These are phyloP conservation scores for Smittia sp. DNA, from an alignment of 2,888 invertebrate genomes.

Conservation along the genomic window DNA sequence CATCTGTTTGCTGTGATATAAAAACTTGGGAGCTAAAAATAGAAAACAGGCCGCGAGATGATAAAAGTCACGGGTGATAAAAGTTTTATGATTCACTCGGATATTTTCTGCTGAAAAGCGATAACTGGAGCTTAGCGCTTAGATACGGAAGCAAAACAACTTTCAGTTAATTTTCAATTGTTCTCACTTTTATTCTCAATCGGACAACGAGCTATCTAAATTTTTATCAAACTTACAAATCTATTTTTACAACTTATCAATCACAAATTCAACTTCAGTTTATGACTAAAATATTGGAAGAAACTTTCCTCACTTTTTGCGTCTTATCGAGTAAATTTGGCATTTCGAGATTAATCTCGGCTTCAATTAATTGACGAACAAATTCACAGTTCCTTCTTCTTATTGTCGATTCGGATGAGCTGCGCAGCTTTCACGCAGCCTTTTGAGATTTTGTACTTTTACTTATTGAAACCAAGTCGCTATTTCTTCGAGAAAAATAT, in stretches of 20 bases:
- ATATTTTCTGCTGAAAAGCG: not conserved
- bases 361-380: not conserved
- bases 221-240: not conserved
- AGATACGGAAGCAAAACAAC: not conserved
- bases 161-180: not conserved
- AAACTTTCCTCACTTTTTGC: not conserved
- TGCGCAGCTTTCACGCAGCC: not conserved
- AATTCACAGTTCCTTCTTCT: not conserved
- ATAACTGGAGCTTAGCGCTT: not conserved
- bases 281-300: slow-evolving; percentile 13
- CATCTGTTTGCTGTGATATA: slow-evolving; percentile 23
- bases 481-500: not conserved
- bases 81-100: slow-evolving; percentile 1
- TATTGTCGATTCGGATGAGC: not conserved
- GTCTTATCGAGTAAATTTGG: not conserved
- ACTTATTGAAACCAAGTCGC: not conserved
- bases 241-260: not conserved
- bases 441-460: not conserved
- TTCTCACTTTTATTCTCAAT: slow-evolving; percentile 14
- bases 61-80: not conserved
- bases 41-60: not conserved
- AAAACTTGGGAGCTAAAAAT: slow-evolving; percentile 9
- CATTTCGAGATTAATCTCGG: not conserved
- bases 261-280: slow-evolving; percentile 12
- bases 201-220: not conserved